phyloP scores from a whole-genome alignment of 2,113 vertebrate genomes.

The Phyllopteryx taeniolatus region DNA sequence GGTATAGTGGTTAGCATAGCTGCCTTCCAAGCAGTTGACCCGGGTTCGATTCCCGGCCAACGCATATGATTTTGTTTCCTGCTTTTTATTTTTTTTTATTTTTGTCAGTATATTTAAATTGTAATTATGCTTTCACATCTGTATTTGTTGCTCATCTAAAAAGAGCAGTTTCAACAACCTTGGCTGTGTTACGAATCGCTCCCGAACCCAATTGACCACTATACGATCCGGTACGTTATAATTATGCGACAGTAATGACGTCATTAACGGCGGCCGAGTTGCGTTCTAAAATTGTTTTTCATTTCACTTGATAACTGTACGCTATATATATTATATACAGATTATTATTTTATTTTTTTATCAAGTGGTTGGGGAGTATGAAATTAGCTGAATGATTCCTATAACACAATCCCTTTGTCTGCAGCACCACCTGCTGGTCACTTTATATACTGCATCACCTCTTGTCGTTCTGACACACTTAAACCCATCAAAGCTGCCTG shows the following conservation, averaged over 20 bases:
- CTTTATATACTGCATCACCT: background rate
- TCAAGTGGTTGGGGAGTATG: too few relatives aligned
- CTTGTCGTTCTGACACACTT: background rate
- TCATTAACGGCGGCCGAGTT: background rate
- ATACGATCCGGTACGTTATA: too few relatives aligned
- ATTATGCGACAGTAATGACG: too few relatives aligned
- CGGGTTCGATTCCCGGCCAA: conserved; percentile 76
- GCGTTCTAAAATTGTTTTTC: background rate
- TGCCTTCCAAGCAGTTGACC: conserved; percentile 80
- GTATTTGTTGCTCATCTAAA: background rate
- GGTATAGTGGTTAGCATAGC: conserved; percentile 77
- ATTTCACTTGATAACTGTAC: too few relatives aligned
- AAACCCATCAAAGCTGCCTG: background rate
- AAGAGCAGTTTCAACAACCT: background rate
- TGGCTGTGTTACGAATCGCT: too few relatives aligned
- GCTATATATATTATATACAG: too few relatives aligned
- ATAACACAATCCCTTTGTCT: background rate
- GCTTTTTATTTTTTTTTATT: too few relatives aligned
- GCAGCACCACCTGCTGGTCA: background rate
- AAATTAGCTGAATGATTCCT: background rate
- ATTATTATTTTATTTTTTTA: too few relatives aligned
- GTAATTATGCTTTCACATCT: background rate
- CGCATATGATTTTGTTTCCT: conserved; percentile 12
- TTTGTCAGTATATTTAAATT: background rate
- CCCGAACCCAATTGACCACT: too few relatives aligned